These are phyloP conservation scores for Apeira syringaria DNA, from an alignment of 2,888 invertebrate genomes.

Conservation along the genomic window DNA sequence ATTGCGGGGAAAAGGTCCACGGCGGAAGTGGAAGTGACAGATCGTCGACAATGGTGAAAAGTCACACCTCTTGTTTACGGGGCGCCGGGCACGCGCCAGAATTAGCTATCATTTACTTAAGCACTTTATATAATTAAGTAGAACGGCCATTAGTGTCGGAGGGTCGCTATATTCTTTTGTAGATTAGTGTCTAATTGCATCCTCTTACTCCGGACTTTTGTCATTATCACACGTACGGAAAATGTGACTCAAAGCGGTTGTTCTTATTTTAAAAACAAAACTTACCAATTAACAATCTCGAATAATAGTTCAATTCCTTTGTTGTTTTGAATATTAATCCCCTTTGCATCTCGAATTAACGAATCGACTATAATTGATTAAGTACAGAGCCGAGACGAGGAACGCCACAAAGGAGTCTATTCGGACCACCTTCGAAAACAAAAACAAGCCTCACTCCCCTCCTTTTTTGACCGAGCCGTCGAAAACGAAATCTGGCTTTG, in stretches of 20 bases:
- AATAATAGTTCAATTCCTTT: conserved; percentile 31
- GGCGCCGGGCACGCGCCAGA: conserved; percentile 57
- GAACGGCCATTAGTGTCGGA: conserved; percentile 67
- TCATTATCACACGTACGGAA: conserved; percentile 12
- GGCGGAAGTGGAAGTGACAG: conserved; percentile 81
- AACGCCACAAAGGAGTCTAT: conserved; percentile 73
- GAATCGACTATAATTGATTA: conserved; percentile 83
- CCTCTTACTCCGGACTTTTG: conserved; percentile 43
- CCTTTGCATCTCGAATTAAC: conserved; percentile 72
- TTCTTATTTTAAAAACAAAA: background rate
- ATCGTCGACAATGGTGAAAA: conserved; percentile 79
- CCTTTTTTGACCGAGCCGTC: conserved; percentile 70
- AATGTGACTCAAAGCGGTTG: background rate
- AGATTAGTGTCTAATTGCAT: conserved; percentile 61
- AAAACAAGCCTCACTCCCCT: conserved; percentile 64
- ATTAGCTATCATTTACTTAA: conserved; percentile 83
- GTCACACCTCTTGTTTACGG: conserved; percentile 83
- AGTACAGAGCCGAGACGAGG: conserved; percentile 63
- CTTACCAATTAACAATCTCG: conserved; percentile 4
- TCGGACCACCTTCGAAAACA: conserved; percentile 70
- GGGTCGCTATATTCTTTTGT: conserved; percentile 70
- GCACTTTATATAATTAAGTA: conserved; percentile 81
- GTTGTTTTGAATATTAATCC: conserved; percentile 44
- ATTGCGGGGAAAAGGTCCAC: conserved; percentile 60
- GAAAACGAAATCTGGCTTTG: conserved; percentile 81